Evolutionary conservation across 2,888 invertebrate species (phyloP).

Genomic region (Tortrix viridana): DNA sequence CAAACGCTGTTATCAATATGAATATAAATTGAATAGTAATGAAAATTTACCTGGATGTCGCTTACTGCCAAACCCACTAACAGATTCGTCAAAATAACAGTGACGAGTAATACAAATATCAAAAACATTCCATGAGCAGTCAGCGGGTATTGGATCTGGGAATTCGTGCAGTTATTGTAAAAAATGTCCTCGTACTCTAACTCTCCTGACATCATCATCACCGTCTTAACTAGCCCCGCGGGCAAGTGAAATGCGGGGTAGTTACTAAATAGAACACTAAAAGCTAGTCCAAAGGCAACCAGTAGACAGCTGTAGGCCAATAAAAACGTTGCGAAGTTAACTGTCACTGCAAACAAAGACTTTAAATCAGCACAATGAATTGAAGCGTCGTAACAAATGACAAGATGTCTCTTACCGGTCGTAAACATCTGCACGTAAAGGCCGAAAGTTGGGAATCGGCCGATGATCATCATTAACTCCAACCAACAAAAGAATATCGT

Average conservation of each 20-base stretch:
- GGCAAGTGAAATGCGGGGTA: constrained; percentile 89
- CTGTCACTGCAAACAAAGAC: constrained; percentile 84
- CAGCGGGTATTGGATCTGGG: constrained; percentile 86
- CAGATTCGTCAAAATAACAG: constrained; percentile 92
- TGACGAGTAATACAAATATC: constrained; percentile 90
- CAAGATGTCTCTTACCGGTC: constrained; percentile 75
- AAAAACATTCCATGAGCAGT: constrained; percentile 91
- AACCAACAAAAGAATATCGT: constrained; percentile 92
- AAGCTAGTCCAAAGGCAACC: constrained; percentile 91
- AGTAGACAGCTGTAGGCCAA: constrained; percentile 92
- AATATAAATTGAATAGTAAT: not conserved
- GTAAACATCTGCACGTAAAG: constrained; percentile 95
- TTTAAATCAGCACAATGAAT: not conserved
- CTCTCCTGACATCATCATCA: constrained; percentile 96
- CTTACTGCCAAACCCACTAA: constrained; percentile 94
- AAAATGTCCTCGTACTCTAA: constrained; percentile 94
- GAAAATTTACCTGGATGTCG: constrained; percentile 86
- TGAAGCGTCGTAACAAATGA: constrained; percentile 13
- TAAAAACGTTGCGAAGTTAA: constrained; percentile 92
- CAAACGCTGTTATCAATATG: no score
- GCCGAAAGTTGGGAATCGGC: constrained; percentile 93
- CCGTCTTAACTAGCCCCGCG: constrained; percentile 88
- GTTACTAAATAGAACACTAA: constrained; percentile 92
- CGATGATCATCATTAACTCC: constrained; percentile 93
- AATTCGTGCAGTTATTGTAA: constrained; percentile 81